These are phyloP conservation scores for Pseudopipra pipra DNA, from an alignment of 2,113 vertebrate genomes.

Conservation along the genomic window DNA sequence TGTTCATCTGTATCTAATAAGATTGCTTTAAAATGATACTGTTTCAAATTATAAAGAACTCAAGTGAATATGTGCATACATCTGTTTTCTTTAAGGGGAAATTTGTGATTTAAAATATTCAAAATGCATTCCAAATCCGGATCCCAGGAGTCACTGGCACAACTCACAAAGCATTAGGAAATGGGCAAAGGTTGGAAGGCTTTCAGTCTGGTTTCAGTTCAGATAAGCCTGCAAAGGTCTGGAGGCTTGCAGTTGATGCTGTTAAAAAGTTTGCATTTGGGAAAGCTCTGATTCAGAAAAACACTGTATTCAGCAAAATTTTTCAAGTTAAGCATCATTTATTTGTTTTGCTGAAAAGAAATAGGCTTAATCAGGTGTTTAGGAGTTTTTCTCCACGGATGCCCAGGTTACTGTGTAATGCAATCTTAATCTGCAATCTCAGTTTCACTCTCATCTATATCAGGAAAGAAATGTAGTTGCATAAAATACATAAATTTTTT, in stretches of 20 bases:
- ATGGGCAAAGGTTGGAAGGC: slow-evolving; percentile 32
- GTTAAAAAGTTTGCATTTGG: not conserved
- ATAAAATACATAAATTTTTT: not conserved
- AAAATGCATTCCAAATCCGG: slow-evolving; percentile 12
- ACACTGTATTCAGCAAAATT: not conserved
- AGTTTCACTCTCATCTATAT: not conserved
- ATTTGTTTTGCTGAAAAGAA: not conserved
- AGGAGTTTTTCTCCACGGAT: not conserved
- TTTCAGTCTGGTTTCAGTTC: not conserved
- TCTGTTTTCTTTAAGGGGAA: slow-evolving; percentile 58
- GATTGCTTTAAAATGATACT: slow-evolving; percentile 41
- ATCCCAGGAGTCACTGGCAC: slow-evolving; percentile 8
- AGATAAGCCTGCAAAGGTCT: slow-evolving; percentile 24
- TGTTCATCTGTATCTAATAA: slow-evolving; percentile 58
- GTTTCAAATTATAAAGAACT: slow-evolving; percentile 52
- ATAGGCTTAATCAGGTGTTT: not conserved
- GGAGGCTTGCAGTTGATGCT: not conserved
- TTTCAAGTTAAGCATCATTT: not conserved
- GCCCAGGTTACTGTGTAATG: not conserved
- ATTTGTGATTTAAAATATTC: slow-evolving; percentile 52
- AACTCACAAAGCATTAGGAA: slow-evolving; percentile 20
- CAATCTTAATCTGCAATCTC: not conserved
- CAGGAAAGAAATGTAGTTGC: not conserved
- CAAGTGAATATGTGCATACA: slow-evolving; percentile 16
- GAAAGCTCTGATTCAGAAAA: slow-evolving; percentile 38